phyloP scores from a whole-genome alignment of 2,797 vertebrate genomes.

The Chaunax sp. region DNA sequence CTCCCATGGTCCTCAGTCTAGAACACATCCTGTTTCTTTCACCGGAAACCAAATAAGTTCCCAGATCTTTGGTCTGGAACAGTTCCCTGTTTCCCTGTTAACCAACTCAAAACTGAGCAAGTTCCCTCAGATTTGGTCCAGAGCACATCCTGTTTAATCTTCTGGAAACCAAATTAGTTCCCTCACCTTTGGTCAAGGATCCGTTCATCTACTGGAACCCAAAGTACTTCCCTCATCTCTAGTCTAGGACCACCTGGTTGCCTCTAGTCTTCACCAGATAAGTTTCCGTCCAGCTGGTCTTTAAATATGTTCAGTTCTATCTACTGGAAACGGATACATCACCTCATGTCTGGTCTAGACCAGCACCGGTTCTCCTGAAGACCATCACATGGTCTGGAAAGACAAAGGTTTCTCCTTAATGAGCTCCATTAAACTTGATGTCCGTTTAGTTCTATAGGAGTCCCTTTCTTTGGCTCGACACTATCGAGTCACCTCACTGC shows the following conservation, averaged over 20 bases:
- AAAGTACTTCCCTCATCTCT: background rate
- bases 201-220: background rate
- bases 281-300: background rate
- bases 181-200: too few species aligned
- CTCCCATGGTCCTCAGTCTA: too few species aligned
- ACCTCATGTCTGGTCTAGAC: constrained; percentile 5
- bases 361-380: background rate
- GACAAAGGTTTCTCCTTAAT: constrained; percentile 18
- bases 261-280: background rate
- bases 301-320: background rate
- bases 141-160: too few species aligned
- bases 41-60: too few species aligned
- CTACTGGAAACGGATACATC: constrained; percentile 5
- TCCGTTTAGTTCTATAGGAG: background rate
- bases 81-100: too few species aligned
- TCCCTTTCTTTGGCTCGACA: background rate
- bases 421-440: background rate
- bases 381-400: constrained; percentile 30
- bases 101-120: background rate
- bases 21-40: too few species aligned
- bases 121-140: too few species aligned
- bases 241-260: background rate
- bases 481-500: background rate
- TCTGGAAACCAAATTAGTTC: too few species aligned
- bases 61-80: too few species aligned